Evolutionary conservation across 2,113 vertebrate species (phyloP).

Genomic region (Deroptyus accipitrinus): DNA sequence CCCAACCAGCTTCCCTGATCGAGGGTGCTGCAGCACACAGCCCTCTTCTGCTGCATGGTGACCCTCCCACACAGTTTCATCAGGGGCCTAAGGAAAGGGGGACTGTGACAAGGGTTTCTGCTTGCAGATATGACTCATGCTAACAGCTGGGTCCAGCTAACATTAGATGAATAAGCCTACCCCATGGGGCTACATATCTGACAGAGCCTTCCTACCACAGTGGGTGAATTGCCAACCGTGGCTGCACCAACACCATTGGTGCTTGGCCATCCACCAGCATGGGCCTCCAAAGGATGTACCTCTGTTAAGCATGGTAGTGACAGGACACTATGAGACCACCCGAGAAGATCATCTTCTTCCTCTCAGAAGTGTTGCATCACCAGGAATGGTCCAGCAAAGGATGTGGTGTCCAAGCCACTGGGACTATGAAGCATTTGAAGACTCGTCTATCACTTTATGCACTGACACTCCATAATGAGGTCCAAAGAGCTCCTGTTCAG

Average conservation of each 20-base stretch:
- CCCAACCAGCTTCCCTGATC: neutral
- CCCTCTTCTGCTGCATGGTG: neutral
- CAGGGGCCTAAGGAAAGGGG: neutral
- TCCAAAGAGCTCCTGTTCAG: neutral
- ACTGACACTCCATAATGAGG: neutral
- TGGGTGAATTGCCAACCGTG: neutral
- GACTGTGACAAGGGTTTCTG: neutral
- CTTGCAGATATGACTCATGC: neutral
- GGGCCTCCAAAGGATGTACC: neutral
- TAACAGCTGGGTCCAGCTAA: neutral
- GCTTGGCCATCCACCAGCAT: neutral
- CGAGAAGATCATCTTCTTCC: neutral
- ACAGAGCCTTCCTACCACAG: neutral
- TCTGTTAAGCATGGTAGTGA: neutral
- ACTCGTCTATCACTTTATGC: neutral
- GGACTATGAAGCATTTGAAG: neutral
- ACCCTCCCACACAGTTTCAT: neutral
- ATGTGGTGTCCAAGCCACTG: neutral
- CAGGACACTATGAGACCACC: accelerated
- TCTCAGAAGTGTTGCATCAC: neutral
- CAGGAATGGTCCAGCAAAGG: accelerated
- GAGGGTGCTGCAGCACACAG: neutral
- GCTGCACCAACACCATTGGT: neutral
- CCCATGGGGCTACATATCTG: neutral
- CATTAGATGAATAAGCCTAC: neutral